phyloP scores from a whole-genome alignment of 2,888 invertebrate species.

The Bombyx huttoni region DNA sequence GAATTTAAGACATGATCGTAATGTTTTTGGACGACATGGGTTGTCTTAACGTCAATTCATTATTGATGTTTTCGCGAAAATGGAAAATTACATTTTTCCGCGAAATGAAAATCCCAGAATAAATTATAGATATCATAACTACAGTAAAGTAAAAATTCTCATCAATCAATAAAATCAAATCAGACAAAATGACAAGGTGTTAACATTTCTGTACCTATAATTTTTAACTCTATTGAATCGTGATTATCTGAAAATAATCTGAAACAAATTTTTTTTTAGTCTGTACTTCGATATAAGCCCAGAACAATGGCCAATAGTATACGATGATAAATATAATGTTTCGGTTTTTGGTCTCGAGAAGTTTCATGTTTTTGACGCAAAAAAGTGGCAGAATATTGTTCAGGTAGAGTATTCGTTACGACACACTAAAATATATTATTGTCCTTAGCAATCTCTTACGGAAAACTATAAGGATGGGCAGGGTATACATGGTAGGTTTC shows the following conservation, averaged over 20 bases:
- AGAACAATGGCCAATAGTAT: constrained; percentile 84
- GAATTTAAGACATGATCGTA: background rate
- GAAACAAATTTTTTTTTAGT: constrained; percentile 21
- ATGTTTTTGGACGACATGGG: no score
- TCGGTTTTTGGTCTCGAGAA: constrained; percentile 85
- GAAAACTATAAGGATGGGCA: no score
- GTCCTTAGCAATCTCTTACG: no score
- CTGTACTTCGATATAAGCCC: constrained; percentile 69
- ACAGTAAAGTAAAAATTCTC: no score
- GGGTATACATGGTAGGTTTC: no score
- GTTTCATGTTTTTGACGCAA: constrained; percentile 89
- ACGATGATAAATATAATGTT: constrained; percentile 84
- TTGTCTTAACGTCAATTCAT: background rate
- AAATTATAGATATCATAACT: background rate
- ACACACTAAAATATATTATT: no score
- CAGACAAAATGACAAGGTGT: background rate
- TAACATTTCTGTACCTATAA: background rate
- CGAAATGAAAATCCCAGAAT: background rate
- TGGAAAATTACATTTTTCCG: constrained; percentile 11
- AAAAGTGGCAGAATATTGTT: constrained; percentile 87
- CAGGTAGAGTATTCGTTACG: constrained; percentile 48
- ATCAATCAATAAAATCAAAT: no score
- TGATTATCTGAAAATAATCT: background rate
- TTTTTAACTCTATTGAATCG: background rate
- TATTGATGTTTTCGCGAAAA: constrained; percentile 22